These are phyloP conservation scores for Rallus limicola DNA, from an alignment of 2,113 vertebrate species.

Conservation along the genomic window DNA sequence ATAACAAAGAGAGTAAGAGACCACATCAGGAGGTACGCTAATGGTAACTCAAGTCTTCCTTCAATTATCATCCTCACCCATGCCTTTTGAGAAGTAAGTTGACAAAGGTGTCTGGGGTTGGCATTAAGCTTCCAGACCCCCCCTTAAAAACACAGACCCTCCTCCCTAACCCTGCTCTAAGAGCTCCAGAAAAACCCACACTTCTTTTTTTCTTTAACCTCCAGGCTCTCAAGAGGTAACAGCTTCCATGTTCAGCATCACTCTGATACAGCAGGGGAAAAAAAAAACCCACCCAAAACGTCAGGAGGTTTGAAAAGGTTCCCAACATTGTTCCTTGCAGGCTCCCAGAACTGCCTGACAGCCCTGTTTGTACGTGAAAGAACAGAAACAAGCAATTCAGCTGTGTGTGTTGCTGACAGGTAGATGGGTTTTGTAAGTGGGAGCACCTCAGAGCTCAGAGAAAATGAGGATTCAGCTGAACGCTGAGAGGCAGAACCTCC, in stretches of 20 bases:
- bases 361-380: background rate
- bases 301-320: background rate
- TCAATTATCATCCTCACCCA: background rate
- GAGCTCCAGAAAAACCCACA: background rate
- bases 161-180: background rate
- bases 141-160: background rate
- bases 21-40: background rate
- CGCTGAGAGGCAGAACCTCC: background rate
- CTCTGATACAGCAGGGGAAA: background rate
- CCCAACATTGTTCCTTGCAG: background rate
- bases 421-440: background rate
- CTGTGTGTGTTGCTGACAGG: background rate
- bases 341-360: background rate
- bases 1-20: background rate
- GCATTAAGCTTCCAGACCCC: background rate
- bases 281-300: background rate
- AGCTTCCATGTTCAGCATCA: background rate
- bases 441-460: background rate
- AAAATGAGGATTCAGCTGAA: background rate
- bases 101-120: background rate
- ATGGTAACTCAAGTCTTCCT: background rate
- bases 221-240: background rate
- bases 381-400: background rate
- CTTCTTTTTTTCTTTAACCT: background rate
- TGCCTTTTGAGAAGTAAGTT: background rate